Percentiles rank a stretch among this genome's conserved stretches.
phyloP scores from a whole-genome alignment of 2,113 vertebrate genomes.

The Hyla sarda region DNA sequence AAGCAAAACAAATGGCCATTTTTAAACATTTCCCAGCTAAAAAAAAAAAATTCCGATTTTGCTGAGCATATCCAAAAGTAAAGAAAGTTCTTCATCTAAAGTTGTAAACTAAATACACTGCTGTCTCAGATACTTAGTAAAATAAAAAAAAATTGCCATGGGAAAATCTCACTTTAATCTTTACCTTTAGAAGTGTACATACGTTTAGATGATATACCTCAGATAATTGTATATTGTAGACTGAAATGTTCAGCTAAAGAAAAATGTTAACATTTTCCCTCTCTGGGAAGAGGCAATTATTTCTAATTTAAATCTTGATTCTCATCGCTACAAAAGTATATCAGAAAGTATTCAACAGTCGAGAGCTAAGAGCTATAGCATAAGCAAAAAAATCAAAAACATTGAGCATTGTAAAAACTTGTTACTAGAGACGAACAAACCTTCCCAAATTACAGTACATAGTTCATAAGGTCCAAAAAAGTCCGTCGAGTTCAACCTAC shows the following conservation, averaged over 20 bases:
- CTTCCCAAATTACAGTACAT: too few relatives aligned
- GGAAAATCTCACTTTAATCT: not conserved
- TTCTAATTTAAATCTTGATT: not conserved
- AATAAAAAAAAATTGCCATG: not conserved
- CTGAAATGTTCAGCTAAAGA: not conserved
- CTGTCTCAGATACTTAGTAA: not conserved
- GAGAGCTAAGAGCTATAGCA: too few relatives aligned
- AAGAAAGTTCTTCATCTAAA: not conserved
- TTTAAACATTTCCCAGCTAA: too few relatives aligned
- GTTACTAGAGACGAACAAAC: too few relatives aligned
- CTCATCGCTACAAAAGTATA: not conserved
- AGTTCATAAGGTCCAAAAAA: too few relatives aligned
- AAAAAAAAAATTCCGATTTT: too few relatives aligned
- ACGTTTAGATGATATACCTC: not conserved
- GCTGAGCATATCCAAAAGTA: too few relatives aligned
- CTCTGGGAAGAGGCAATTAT: not conserved
- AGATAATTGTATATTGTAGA: not conserved
- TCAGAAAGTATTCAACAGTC: not conserved
- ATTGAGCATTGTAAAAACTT: too few relatives aligned
- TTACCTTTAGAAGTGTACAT: not conserved
- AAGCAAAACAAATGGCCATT: too few relatives aligned
- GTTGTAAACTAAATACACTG: not conserved
- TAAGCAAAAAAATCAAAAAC: too few relatives aligned
- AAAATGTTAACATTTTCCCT: not conserved
- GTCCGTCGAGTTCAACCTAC: too few relatives aligned